These are phyloP conservation scores for Axea sp. DNA, from an alignment of 2,888 invertebrate species.

Conservation along the genomic window DNA sequence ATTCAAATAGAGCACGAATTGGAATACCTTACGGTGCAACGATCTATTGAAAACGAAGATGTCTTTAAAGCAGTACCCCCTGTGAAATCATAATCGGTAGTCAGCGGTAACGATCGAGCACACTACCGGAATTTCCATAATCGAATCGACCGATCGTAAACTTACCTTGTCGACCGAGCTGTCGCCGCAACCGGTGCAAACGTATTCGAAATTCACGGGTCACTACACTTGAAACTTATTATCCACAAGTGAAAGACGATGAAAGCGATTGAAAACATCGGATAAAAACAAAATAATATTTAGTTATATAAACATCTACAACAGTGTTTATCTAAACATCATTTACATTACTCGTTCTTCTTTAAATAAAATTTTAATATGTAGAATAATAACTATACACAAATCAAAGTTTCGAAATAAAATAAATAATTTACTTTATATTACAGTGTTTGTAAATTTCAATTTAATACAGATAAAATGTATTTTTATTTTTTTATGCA, in stretches of 20 bases:
- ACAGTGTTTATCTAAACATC: slow-evolving; percentile 26
- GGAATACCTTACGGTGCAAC: slow-evolving; percentile 53
- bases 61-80: slow-evolving; percentile 36
- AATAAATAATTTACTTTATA: too few relatives aligned
- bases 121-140: slow-evolving; percentile 73
- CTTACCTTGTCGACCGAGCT: slow-evolving; percentile 76
- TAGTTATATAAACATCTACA: slow-evolving; percentile 40
- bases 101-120: slow-evolving; percentile 66
- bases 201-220: slow-evolving; percentile 76
- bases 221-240: slow-evolving; percentile 74
- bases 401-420: too few relatives aligned
- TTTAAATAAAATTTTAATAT: too few relatives aligned
- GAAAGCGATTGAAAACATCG: slow-evolving; percentile 43
- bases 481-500: too few relatives aligned
- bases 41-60: slow-evolving; percentile 47
- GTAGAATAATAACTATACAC: too few relatives aligned
- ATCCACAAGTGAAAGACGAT: slow-evolving; percentile 64
- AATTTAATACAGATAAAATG: too few relatives aligned
- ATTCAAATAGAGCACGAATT: slow-evolving; percentile 56
- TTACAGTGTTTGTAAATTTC: too few relatives aligned
- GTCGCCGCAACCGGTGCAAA: slow-evolving; percentile 75
- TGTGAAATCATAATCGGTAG: slow-evolving; percentile 63
- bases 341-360: too few relatives aligned
- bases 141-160: slow-evolving; percentile 72
- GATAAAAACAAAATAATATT: slow-evolving; percentile 56